Base-by-base conservation (phyloP, 1,140 invertebrate species). In the Ridgeia piscesae region DNA sequence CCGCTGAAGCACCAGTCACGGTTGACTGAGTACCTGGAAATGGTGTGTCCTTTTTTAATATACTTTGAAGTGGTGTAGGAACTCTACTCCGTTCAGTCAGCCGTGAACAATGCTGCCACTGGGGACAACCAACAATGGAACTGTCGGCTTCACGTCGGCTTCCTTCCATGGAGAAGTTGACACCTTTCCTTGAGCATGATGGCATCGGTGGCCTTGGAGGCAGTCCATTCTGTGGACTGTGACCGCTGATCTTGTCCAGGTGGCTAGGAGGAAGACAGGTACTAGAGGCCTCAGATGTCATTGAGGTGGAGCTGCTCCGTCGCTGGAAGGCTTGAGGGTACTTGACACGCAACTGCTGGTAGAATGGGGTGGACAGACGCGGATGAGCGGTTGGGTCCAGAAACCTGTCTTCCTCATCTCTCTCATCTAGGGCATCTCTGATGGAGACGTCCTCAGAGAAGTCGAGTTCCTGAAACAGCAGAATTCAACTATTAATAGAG, bases 311-410 rank as follows among this genome's bases (percentile, higher is more conserved):
- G 8, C 91, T 91, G 34, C 35, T 14, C 17, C 91, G 91, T 17
- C 91, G 91, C 2, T 34, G 34, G 91, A 91, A 91, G 31, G 91
- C 91, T n/a, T 35, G 33, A 4, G 91, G 91, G 34, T 91, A 91
- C n/a, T 91, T 91, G 34, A 33, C 33, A 2, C 91, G 91, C 48
- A 91, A 35, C 4, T 35, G 34, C 21, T 91, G 33, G 33, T 48
- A 91, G 35, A 91, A 35, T 17, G 35, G 35, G 4, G 91, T 91
- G 11, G 34, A 33, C 33, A 91, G 34, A 58, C 91, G 91, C 34
- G 89, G 89, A 42, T 90, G 89, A n/a, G 58, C 58, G 58, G 27
- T 21, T 4, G 58, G 58, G 27, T 77, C 58, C 17, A 77, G 58
- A 77, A 77, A 77, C 58, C 27, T 21, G 27, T 77, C 27, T 27